Base-by-base conservation (phyloP, 2,888 invertebrate species). In the Drosophila meridiana region DNA sequence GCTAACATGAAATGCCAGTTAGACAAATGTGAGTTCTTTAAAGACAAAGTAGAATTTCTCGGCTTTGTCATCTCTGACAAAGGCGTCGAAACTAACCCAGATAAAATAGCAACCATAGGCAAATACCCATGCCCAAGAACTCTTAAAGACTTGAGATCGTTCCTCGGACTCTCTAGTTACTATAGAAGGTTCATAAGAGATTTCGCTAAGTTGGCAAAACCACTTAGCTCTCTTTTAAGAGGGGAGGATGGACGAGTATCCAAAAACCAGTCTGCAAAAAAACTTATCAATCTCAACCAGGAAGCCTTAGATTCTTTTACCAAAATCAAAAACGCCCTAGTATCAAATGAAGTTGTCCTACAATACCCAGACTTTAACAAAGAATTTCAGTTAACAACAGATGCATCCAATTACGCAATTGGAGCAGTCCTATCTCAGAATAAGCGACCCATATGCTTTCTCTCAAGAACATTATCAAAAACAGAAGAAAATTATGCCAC, bases 191-290 rank as follows among this genome's bases (percentile, higher is more conserved):
- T 67, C 26, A 56, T 67, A 11, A 11, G 3, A 38, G n/a, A 53
- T 32, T 59, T 45, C 38, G 66, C 56, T 36, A 61, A 67, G n/a
- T 7, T 69, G 3, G 62, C 57, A 32, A 67, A 67, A 11, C 42
- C 42, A 14, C 14, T 42, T 20, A 20, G 20, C 20, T 20, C 20
- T 20, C 20, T 20, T 20, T 20, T 20, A 20, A 20, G 20, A 20
- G 42, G 42, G 42, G 42, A 42, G 4, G 42, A 42, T n/a, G 42
- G 42, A 42, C n/a, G 42, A 3, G 42, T 42, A 20, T 42, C 42
- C 42, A 42, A 42, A 42, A 42, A n/a, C 42, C 42, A n/a, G 7
- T 42, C 42, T 7, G 5, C 42, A n/a, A 42, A 42, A n/a, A 42
- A n/a, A 42, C 7, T 42, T 6, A 42, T 42, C 3, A n/a, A 42